phyloP scores from a whole-genome alignment of 2,797 vertebrate species.

The Pseudotriccus pelzelni region DNA sequence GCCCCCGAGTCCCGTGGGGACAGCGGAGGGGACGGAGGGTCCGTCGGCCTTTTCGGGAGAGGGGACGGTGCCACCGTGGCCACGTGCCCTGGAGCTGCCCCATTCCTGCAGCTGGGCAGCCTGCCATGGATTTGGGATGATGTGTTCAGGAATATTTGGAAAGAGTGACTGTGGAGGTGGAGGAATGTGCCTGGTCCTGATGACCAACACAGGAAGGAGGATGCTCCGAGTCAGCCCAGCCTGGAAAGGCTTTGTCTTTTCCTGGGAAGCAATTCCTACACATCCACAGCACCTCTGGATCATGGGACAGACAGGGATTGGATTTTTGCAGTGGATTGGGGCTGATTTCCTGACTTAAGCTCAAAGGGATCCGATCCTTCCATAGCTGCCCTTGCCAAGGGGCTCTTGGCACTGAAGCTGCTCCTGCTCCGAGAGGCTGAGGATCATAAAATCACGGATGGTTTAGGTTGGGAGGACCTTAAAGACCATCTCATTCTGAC shows the following conservation, averaged over 20 bases:
- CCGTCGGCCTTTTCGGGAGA: no score
- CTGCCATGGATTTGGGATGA: not conserved
- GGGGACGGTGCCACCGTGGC: no score
- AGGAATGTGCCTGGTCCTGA: not conserved
- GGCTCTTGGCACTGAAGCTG: not conserved
- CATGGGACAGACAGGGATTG: not conserved
- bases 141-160: not conserved
- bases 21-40: not conserved
- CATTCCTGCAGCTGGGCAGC: fast-evolving
- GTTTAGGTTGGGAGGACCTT: not conserved
- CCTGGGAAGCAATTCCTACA: not conserved
- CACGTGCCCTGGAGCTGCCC: not conserved
- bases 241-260: not conserved
- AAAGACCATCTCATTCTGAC: not conserved
- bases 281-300: not conserved
- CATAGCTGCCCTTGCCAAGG: no score
- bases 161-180: not conserved
- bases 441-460: not conserved
- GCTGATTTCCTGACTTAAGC: fast-evolving
- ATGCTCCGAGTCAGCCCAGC: not conserved
- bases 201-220: not conserved
- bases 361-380: not conserved
- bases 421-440: not conserved
- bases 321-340: fast-evolving
- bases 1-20: no score